Evolutionary conservation across 2,888 invertebrate genomes (phyloP).

Genomic region (Choristoneura rosaceana): DNA sequence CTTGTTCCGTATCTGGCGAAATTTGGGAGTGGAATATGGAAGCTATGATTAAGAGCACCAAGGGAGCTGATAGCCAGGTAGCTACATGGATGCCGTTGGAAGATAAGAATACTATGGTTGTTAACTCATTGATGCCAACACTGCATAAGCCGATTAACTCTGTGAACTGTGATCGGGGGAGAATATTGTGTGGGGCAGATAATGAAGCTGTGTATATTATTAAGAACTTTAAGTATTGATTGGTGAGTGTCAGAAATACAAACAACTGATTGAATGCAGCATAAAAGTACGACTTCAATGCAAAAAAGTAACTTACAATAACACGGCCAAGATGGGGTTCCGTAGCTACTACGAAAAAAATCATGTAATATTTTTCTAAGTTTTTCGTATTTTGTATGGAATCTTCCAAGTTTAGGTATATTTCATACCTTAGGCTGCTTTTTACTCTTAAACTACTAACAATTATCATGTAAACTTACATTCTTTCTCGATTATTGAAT

Average conservation of each 20-base stretch:
- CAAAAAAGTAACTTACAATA: too few species aligned
- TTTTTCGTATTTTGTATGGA: too few species aligned
- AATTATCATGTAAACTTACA: neutral
- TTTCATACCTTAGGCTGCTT: too few species aligned
- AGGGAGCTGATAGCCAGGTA: conserved; percentile 66
- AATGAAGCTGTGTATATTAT: conserved; percentile 95
- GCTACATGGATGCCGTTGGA: conserved; percentile 90
- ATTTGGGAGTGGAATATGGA: conserved; percentile 96
- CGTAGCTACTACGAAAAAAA: too few species aligned
- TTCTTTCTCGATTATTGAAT: neutral
- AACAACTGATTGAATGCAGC: neutral
- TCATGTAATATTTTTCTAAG: too few species aligned
- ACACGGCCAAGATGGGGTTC: too few species aligned
- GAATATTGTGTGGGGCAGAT: conserved; percentile 93
- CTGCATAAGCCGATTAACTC: conserved; percentile 93
- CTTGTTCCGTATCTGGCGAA: conserved; percentile 92
- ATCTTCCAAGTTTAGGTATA: too few species aligned
- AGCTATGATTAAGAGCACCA: conserved; percentile 71
- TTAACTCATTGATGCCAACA: conserved; percentile 90
- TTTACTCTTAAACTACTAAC: too few species aligned
- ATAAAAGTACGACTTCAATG: too few species aligned
- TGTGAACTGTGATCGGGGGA: conserved; percentile 90
- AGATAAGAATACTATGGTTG: conserved; percentile 88
- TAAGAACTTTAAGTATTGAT: conserved; percentile 85
- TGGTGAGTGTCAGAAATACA: conserved; percentile 14